Conservation (phyloP, 2,888 invertebrate genomes). For the Ectobius pallidus region DNA sequence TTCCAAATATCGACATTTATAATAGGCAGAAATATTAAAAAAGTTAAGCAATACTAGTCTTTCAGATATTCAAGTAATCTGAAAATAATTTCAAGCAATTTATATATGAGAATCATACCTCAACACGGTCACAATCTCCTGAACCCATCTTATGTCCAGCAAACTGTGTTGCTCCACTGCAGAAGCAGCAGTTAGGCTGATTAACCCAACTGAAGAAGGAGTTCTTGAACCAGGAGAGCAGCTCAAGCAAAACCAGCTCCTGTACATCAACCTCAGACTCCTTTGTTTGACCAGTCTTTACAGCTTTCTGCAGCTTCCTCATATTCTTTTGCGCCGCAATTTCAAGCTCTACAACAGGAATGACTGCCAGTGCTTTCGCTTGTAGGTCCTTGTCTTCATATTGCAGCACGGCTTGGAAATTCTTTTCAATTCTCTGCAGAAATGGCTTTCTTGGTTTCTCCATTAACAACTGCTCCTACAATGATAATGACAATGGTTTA, state of each 20-base stretch:
- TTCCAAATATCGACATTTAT: too few species aligned
- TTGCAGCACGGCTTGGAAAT: constrained; percentile 65
- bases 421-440: constrained; percentile 53
- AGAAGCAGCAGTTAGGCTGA: constrained; percentile 72
- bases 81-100: too few species aligned
- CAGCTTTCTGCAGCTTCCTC: constrained; percentile 64
- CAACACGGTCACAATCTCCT: constrained; percentile 60
- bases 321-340: constrained; percentile 67
- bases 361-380: constrained; percentile 65
- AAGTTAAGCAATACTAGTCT: too few species aligned
- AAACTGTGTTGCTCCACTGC: constrained; percentile 62
- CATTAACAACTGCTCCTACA: too few species aligned
- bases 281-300: constrained; percentile 55
- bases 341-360: constrained; percentile 72
- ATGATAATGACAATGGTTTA: too few species aligned
- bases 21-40: too few species aligned
- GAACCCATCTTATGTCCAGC: not conserved
- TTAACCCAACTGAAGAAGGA: constrained; percentile 94
- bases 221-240: constrained; percentile 90
- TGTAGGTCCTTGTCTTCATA: constrained; percentile 75
- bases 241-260: constrained; percentile 77
- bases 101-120: too few species aligned
- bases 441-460: constrained; percentile 47
- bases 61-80: too few species aligned
- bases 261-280: constrained; percentile 60